Evolutionary conservation across 1,140 invertebrate species (phyloP).

Genomic region (Drosophila subpulchrella): DNA sequence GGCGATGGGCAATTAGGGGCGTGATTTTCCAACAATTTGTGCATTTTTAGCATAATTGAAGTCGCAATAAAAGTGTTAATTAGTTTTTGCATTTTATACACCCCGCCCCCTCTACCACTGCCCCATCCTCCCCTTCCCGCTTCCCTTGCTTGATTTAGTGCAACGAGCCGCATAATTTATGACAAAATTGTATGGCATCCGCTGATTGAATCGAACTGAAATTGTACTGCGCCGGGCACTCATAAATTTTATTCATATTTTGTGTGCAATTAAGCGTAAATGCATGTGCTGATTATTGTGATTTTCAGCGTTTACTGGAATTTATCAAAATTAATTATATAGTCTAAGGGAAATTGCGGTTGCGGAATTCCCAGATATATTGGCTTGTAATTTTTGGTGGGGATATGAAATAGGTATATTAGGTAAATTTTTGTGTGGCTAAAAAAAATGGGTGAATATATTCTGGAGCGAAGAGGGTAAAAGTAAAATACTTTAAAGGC

Average conservation of each 20-base stretch:
- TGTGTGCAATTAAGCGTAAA: slow-evolving; percentile 46
- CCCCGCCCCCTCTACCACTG: neutral
- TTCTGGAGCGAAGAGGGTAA: too few relatives aligned
- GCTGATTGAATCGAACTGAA: slow-evolving; percentile 62
- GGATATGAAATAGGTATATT: neutral
- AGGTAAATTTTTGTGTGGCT: too few relatives aligned
- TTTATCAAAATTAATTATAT: slow-evolving; percentile 12
- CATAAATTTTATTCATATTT: slow-evolving; percentile 46
- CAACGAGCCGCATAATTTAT: slow-evolving; percentile 73
- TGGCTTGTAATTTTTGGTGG: neutral
- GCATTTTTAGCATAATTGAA: slow-evolving; percentile 81
- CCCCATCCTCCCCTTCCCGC: neutral
- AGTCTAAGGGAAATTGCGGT: neutral
- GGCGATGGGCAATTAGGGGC: slow-evolving; percentile 77
- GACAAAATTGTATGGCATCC: slow-evolving; percentile 65
- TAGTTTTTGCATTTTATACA: slow-evolving; percentile 71
- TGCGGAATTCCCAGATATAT: neutral
- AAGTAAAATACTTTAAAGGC: too few relatives aligned
- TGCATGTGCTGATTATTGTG: slow-evolving; percentile 35
- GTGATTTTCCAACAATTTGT: slow-evolving; percentile 79
- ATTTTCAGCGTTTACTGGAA: slow-evolving; percentile 15
- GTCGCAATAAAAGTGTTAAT: slow-evolving; percentile 80
- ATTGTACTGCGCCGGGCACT: slow-evolving; percentile 23
- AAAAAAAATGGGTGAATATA: too few relatives aligned
- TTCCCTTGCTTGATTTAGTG: slow-evolving; percentile 71